Base-by-base conservation (phyloP, 2,797 vertebrate genomes). In the Emydoidea blandingii region DNA sequence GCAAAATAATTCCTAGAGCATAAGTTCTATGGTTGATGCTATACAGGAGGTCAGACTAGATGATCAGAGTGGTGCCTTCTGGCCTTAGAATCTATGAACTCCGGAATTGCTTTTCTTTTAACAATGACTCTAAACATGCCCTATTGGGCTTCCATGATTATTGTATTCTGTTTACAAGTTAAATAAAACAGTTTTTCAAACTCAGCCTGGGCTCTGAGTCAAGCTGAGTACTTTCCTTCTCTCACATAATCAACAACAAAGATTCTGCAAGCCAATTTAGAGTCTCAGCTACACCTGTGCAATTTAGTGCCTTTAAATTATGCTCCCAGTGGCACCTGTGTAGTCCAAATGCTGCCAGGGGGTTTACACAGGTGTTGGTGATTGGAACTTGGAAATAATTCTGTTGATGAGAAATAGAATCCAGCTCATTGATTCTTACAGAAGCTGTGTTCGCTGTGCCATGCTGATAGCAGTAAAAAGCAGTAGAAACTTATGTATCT, bases 401-500 rank as follows among this genome's bases (percentile, higher is more conserved):
- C 27, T 21, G 34, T 14, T 53, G 21, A 27, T 57, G 86, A 19
- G 8, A 56, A 25, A 6, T 79, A 76, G 31, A 44, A 74, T 37
- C 19, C 2, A 0, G 29, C 9, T 18, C 85, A 15, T 4, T 76
- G 57, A 57, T 65, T 74, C 29, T 1, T 0, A 25, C 21, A 0
- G 0, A 53, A 0, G 1, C 53, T 37, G 18, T 23, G 21, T 68
- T 85, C 44, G 3, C 34, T 3, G 79, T 16, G 11, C 2, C 12
- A n/a, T 18, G 9, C 9, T 0, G 41, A 31, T 18, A 23, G 31
- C 12, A 57, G 16, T 14, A 62, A 65, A 41, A 93, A 65, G 41
- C 9, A 10, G 1, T 18, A 52, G 74, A 12, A 56, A 27, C 10
- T 80, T 14, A 31, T 34, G 57, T 62, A 68, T 37, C n/a, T 68